Base-by-base conservation (phyloP, 1,140 invertebrate species). In the Anastatus disparis region DNA sequence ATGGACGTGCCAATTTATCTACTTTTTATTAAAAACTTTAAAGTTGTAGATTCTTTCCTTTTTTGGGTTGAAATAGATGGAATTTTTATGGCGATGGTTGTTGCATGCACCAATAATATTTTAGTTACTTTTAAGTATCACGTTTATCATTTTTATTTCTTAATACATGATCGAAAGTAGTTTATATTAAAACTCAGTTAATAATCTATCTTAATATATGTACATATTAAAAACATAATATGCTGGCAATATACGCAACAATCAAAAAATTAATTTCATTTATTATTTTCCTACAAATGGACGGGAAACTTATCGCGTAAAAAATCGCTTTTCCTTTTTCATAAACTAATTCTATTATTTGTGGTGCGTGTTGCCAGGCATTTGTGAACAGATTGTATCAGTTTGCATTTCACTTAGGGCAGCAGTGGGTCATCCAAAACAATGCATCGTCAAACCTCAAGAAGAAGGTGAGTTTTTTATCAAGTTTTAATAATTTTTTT, bases 341-440 rank as follows among this genome's bases (percentile, higher is more conserved):
- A 80, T 84, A 76, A 71, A 86, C 84, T 86, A 86, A 86, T 86
- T 78, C 76, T 84, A 72, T 85, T 85, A 72, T 85, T 86, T 86
- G 77, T 84, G 80, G 77, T 85, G 82, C 84, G 84, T 86, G 84
- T 86, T 86, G 82, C 84, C 83, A 86, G 85, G 84, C 82, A 81
- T 86, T 86, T 85, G 81, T 86, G 81, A 86, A 88, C 87, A 88
- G 87, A 89, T 89, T 89, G 87, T 89, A 89, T 89, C 88, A 89
- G 88, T 90, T 89, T 89, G 84, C 86, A 88, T 90, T 92, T 92
- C 89, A 91, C 89, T 90, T 92, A 92, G 91, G 91, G 90, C 90
- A 92, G 90, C 91, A 92, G 91, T 92, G 91, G 90, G 87, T 88
- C 87, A 88, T 90, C 78, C 86, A 87, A 88, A 86, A 86, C 83